These are phyloP conservation scores for Electrona antarctica DNA, from an alignment of 2,113 vertebrate genomes.

Conservation along the genomic window DNA sequence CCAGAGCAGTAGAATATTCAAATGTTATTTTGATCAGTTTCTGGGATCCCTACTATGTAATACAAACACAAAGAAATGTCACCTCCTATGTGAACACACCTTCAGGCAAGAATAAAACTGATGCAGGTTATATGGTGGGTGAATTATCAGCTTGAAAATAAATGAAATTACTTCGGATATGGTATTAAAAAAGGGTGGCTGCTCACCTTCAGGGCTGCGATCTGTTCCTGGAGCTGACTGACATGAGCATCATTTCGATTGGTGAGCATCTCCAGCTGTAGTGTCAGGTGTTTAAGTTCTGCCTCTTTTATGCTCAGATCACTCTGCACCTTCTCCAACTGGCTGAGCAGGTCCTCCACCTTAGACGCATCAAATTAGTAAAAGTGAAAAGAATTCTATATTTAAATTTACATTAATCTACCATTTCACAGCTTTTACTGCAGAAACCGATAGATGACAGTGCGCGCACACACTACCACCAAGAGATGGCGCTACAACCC, in stretches of 20 bases:
- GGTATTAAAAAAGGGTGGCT: not conserved
- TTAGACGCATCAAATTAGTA: slow-evolving; percentile 49
- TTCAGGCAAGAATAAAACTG: no score
- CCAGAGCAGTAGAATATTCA: no score
- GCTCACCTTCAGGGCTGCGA: slow-evolving; percentile 78
- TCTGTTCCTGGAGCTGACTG: slow-evolving; percentile 78
- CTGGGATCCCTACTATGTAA: no score
- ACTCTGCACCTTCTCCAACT: slow-evolving; percentile 81
- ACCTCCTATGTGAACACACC: not conserved
- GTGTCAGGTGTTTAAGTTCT: slow-evolving; percentile 81
- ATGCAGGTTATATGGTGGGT: no score
- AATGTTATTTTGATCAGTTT: no score
- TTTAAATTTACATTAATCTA: not conserved
- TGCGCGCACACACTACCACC: slow-evolving; percentile 6
- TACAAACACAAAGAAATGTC: not conserved
- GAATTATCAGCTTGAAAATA: no score
- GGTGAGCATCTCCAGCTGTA: slow-evolving; percentile 81
- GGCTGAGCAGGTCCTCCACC: slow-evolving; percentile 79
- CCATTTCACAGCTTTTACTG: not conserved
- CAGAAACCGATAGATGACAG: not conserved
- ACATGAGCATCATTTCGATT: slow-evolving; percentile 63
- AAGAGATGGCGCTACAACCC: slow-evolving; percentile 40
- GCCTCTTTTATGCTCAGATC: slow-evolving; percentile 79
- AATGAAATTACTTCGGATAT: not conserved
- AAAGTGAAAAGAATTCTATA: not conserved